Evolutionary conservation across 2,113 vertebrate genomes (phyloP).

Genomic region (Ginglymostoma cirratum): DNA sequence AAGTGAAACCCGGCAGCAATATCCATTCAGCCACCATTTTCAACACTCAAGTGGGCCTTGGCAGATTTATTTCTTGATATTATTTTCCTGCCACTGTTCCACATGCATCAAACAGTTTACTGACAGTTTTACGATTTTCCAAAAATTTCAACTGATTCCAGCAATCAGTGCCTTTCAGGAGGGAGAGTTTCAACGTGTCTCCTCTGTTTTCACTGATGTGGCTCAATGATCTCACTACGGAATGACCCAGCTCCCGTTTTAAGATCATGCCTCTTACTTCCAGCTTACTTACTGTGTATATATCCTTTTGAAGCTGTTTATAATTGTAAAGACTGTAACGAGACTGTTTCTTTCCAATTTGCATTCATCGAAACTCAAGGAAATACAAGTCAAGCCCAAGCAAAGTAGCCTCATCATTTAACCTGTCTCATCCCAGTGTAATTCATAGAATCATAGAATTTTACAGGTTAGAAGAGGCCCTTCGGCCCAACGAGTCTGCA

Average conservation of each 20-base stretch:
- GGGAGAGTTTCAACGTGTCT: neutral
- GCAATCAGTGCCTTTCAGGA: neutral
- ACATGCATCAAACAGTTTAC: neutral
- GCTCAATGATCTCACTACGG: neutral
- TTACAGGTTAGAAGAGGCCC: too few species aligned
- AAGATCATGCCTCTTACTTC: neutral
- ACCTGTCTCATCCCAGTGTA: neutral
- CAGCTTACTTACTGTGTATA: too few species aligned
- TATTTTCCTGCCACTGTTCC: too few species aligned
- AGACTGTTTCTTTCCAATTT: too few species aligned
- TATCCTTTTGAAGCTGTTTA: neutral
- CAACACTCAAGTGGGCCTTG: neutral
- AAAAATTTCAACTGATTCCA: neutral
- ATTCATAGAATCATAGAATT: neutral
- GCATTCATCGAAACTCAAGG: neutral
- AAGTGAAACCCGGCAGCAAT: neutral
- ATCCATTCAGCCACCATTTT: neutral
- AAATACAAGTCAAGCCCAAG: neutral
- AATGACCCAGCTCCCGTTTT: neutral
- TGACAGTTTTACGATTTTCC: neutral
- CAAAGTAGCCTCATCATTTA: neutral
- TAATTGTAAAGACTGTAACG: neutral
- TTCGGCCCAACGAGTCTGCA: too few species aligned
- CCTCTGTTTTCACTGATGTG: too few species aligned
- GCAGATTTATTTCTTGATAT: neutral